Percentiles rank a stretch among this genome's conserved stretches.
phyloP scores from a whole-genome alignment of 2,888 invertebrate species.

The Synanthedon tipuliformis region DNA sequence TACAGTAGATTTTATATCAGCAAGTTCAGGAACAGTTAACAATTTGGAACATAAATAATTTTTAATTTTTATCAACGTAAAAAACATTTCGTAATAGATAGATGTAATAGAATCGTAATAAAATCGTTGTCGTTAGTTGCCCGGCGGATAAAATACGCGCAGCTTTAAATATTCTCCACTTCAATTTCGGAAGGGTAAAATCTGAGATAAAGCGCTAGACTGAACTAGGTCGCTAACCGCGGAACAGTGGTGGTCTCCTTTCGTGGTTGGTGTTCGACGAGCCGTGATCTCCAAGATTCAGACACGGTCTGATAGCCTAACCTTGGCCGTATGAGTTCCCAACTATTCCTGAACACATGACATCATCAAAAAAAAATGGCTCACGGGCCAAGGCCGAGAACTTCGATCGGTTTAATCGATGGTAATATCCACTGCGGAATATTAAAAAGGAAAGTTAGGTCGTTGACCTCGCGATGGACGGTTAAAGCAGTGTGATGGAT shows the following conservation, averaged over 20 bases:
- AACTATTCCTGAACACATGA: conserved; percentile 42
- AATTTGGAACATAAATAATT: neutral
- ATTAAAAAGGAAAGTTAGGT: conserved; percentile 60
- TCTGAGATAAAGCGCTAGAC: conserved; percentile 29
- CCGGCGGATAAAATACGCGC: no score
- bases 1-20: neutral
- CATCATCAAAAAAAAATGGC: conserved; percentile 41
- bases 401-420: conserved; percentile 33
- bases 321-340: conserved; percentile 55
- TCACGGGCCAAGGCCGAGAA: conserved; percentile 43
- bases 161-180: conserved; percentile 16
- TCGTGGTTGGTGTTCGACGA: conserved; percentile 49
- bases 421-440: conserved; percentile 26
- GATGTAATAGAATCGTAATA: no score
- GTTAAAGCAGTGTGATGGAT: conserved; percentile 38
- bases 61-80: no score
- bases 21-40: conserved; percentile 1
- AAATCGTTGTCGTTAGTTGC: no score
- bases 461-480: conserved; percentile 42
- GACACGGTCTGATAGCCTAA: conserved; percentile 58
- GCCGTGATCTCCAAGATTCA: conserved; percentile 44
- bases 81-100: no score
- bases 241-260: conserved; percentile 33
- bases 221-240: conserved; percentile 50
- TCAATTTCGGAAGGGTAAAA: conserved; percentile 39